These are phyloP conservation scores for Trissonchulus latispiculum DNA, from an alignment of 2,888 invertebrate species.

Conservation along the genomic window DNA sequence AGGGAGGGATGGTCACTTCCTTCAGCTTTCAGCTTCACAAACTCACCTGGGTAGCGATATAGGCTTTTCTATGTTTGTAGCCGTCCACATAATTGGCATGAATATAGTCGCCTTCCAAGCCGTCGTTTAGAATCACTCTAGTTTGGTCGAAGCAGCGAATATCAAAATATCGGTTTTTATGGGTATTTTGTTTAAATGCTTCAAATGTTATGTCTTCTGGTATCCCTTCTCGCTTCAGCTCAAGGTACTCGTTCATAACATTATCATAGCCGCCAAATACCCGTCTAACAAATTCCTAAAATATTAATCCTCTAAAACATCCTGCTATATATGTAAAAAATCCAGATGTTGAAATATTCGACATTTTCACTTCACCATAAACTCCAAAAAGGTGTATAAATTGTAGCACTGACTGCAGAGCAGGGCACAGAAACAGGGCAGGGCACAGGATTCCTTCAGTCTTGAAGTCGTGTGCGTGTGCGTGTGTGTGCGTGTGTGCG, in stretches of 20 bases:
- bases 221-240: not conserved
- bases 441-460: too few species aligned
- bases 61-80: constrained; percentile 3
- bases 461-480: too few species aligned
- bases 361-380: too few species aligned
- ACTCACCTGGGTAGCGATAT: constrained; percentile 23
- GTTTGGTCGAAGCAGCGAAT: constrained; percentile 24
- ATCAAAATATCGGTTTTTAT: constrained; percentile 22
- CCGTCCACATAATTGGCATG: constrained; percentile 25
- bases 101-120: constrained; percentile 21
- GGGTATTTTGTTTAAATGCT: constrained; percentile 1
- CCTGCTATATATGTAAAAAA: too few species aligned
- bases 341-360: too few species aligned
- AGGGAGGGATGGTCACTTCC: too few species aligned
- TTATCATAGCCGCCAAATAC: constrained; percentile 8
- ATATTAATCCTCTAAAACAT: too few species aligned
- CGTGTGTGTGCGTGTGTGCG: too few species aligned
- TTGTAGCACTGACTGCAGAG: too few species aligned
- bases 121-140: constrained; percentile 16
- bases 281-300: constrained; percentile 8
- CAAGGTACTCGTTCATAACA: constrained; percentile 13
- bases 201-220: constrained; percentile 1
- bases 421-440: too few species aligned
- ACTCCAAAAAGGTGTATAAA: too few species aligned
- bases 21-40: too few species aligned